Conservation (phyloP, 2,888 invertebrate genomes). For the Anthrax anthrax region DNA sequence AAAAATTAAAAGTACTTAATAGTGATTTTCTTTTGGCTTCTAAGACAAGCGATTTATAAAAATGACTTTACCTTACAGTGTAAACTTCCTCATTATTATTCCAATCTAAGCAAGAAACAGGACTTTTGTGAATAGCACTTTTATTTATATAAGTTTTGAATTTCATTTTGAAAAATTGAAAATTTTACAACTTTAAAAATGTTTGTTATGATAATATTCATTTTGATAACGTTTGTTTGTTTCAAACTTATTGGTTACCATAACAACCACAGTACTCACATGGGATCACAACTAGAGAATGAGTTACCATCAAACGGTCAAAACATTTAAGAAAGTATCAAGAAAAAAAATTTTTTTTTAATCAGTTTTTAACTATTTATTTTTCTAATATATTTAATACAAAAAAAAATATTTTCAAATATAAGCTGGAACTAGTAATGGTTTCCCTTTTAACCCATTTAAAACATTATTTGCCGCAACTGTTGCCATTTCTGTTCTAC, state of each 20-base stretch:
- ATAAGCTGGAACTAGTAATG: conserved; percentile 27
- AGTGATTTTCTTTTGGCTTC: no score
- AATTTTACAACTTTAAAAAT: no score
- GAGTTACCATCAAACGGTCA: no score
- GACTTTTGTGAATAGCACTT: conserved; percentile 58
- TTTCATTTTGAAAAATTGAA: conserved; percentile 43
- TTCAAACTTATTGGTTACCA: no score
- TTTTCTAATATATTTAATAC: neutral
- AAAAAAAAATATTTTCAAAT: neutral
- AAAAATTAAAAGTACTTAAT: neutral
- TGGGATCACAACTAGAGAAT: no score
- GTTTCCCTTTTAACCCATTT: conserved; percentile 40
- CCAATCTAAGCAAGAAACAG: conserved; percentile 89
- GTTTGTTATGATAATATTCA: no score
- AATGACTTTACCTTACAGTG: conserved; percentile 57
- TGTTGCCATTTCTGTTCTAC: conserved; percentile 65
- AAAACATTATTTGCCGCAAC: conserved; percentile 67
- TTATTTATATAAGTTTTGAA: conserved; percentile 66
- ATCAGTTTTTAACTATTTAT: neutral
- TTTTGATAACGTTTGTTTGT: no score
- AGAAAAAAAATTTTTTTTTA: no score
- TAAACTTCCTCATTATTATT: conserved; percentile 85
- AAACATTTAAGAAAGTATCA: no score
- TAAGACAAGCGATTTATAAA: no score
- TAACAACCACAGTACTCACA: no score